These are phyloP conservation scores for Baryphthengus martii DNA, from an alignment of 2,113 vertebrate species.

Conservation along the genomic window DNA sequence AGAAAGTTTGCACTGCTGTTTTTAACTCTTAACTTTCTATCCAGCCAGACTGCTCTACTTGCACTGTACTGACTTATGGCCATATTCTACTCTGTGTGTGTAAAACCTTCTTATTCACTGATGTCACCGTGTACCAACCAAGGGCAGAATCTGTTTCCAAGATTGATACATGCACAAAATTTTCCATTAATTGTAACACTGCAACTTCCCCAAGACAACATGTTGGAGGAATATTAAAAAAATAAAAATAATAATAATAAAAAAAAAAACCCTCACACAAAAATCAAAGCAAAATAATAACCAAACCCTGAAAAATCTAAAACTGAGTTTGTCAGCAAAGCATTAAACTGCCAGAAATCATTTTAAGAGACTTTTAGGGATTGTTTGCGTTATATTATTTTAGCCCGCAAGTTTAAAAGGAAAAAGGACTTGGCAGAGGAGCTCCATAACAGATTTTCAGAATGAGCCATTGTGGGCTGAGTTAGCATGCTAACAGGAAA, in stretches of 20 bases:
- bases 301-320: not conserved
- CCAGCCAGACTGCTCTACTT: not conserved
- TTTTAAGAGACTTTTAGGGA: slow-evolving; percentile 17
- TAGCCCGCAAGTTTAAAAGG: slow-evolving; percentile 50
- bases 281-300: not conserved
- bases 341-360: not conserved
- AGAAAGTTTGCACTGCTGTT: not conserved
- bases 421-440: slow-evolving; percentile 61
- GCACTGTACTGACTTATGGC: not conserved
- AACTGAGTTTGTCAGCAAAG: slow-evolving; percentile 5
- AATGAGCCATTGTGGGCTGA: slow-evolving; percentile 50
- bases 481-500: slow-evolving; percentile 85
- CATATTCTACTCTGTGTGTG: not conserved
- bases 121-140: not conserved
- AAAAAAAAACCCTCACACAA: not conserved
- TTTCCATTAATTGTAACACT: slow-evolving; percentile 6
- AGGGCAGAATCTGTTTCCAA: not conserved
- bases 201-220: not conserved
- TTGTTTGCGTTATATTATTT: slow-evolving; percentile 50
- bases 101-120: not conserved
- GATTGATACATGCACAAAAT: not conserved
- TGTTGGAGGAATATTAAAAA: not conserved
- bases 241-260: too few relatives aligned
- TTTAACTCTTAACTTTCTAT: not conserved
- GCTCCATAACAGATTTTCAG: slow-evolving; percentile 38